These are phyloP conservation scores for Babyrousa celebensis DNA, from an alignment of 2,797 vertebrate genomes.

Conservation along the genomic window DNA sequence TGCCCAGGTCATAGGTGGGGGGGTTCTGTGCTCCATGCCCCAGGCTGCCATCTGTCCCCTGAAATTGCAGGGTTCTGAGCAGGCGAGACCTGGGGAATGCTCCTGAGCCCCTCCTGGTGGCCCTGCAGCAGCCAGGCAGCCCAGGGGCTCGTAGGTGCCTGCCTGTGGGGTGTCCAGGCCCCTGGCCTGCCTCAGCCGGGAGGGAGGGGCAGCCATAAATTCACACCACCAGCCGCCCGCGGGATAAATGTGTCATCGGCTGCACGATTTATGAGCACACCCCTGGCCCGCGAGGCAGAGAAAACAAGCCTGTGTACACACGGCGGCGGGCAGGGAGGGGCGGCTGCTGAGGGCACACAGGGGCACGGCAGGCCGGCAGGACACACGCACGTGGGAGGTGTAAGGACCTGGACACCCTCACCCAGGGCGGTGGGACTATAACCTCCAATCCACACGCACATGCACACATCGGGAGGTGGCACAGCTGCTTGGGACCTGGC, in stretches of 20 bases:
- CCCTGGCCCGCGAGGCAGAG: slow-evolving; percentile 90
- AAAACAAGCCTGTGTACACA: slow-evolving; percentile 88
- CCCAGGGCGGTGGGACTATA: too few relatives aligned
- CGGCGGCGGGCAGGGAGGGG: neutral
- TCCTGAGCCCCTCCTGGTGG: neutral
- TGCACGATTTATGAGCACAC: slow-evolving; percentile 91
- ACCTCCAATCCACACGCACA: slow-evolving; percentile 21
- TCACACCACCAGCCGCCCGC: slow-evolving; percentile 89
- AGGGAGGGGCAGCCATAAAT: slow-evolving; percentile 90
- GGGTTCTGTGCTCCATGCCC: neutral
- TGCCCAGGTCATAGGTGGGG: neutral
- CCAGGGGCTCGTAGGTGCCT: neutral
- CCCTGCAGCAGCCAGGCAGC: neutral
- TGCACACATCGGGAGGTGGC: slow-evolving; percentile 57
- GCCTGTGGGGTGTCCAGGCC: slow-evolving; percentile 72
- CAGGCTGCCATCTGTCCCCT: neutral
- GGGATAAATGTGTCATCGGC: slow-evolving; percentile 87
- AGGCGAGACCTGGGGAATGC: neutral
- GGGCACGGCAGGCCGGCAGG: neutral
- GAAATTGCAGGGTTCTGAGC: neutral
- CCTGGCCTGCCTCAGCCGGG: slow-evolving; percentile 77
- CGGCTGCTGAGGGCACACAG: neutral
- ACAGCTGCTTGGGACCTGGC: neutral
- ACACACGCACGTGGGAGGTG: neutral
- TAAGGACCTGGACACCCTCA: neutral